phyloP scores from a whole-genome alignment of 2,113 vertebrate genomes.

The Campylorhamphus procurvoides region DNA sequence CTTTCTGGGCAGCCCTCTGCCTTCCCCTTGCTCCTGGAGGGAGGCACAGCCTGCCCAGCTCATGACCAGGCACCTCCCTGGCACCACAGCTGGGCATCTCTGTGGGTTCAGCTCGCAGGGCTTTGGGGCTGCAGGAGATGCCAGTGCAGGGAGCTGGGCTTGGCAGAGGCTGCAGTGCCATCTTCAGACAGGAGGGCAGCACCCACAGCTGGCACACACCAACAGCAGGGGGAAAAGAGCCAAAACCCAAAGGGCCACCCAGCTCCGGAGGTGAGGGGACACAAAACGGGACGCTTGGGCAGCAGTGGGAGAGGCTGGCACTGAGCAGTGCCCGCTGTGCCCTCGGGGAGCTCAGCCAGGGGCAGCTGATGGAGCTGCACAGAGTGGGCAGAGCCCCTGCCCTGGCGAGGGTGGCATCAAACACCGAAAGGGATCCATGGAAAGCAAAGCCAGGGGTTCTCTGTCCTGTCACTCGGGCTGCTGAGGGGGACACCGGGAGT shows the following conservation, averaged over 20 bases:
- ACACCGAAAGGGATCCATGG: neutral
- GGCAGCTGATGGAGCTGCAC: neutral
- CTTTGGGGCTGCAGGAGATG: neutral
- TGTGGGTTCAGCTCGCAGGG: neutral
- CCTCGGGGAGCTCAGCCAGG: neutral
- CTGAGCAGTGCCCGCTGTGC: neutral
- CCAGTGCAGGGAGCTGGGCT: fast-evolving
- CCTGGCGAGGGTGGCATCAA: neutral
- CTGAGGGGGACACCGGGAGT: neutral
- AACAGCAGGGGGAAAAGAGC: fast-evolving
- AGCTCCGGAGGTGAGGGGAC: neutral
- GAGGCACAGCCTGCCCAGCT: neutral
- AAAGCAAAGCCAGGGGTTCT: neutral
- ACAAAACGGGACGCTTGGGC: neutral
- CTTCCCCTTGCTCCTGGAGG: neutral
- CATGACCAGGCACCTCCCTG: neutral
- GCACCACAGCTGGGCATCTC: neutral
- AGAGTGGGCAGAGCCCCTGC: neutral
- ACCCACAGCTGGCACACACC: fast-evolving
- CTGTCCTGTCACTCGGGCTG: fast-evolving
- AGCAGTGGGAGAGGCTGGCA: neutral
- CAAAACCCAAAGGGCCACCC: neutral
- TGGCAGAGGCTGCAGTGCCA: slow-evolving; percentile 62
- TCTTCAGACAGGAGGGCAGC: slow-evolving; percentile 58
- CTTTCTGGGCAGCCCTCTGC: neutral